These are phyloP conservation scores for Drosophila subobscura DNA, from an alignment of 1,140 invertebrate species.

Conservation along the genomic window DNA sequence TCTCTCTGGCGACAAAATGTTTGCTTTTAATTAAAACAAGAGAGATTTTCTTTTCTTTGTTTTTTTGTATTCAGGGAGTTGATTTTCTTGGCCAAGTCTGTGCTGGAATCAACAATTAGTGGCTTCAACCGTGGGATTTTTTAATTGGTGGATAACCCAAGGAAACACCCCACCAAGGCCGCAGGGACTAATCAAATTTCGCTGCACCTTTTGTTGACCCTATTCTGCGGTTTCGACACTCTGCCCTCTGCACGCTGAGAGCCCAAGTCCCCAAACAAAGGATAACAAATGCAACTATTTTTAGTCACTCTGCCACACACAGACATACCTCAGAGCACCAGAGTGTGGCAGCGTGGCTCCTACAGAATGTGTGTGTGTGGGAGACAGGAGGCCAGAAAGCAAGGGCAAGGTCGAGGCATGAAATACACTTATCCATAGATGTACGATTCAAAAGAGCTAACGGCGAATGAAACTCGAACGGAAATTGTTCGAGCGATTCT, in stretches of 20 bases:
- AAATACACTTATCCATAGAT: too few relatives aligned
- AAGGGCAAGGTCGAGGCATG: too few relatives aligned
- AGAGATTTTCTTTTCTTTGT: slow-evolving; percentile 16
- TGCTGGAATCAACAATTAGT: too few relatives aligned
- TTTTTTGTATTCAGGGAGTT: slow-evolving; percentile 19
- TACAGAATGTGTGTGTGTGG: too few relatives aligned
- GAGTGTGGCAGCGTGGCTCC: background rate
- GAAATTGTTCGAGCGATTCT: too few relatives aligned
- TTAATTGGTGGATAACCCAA: slow-evolving; percentile 29
- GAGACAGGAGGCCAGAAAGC: too few relatives aligned
- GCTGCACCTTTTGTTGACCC: slow-evolving; percentile 14
- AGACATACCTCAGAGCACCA: background rate
- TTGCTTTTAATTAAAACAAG: slow-evolving; percentile 46
- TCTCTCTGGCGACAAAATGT: slow-evolving; percentile 9
- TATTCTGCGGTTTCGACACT: slow-evolving; percentile 35
- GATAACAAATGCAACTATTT: slow-evolving; percentile 38
- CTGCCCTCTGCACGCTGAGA: background rate
- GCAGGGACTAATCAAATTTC: slow-evolving; percentile 25
- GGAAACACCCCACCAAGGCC: slow-evolving; percentile 1
- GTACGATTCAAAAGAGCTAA: too few relatives aligned
- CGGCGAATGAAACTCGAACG: too few relatives aligned
- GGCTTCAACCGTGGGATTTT: background rate
- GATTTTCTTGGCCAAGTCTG: slow-evolving; percentile 15
- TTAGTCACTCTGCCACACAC: slow-evolving; percentile 15
- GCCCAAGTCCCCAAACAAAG: background rate